phyloP scores from a whole-genome alignment of 2,888 invertebrate genomes.

The Scaptomyza reducta region DNA sequence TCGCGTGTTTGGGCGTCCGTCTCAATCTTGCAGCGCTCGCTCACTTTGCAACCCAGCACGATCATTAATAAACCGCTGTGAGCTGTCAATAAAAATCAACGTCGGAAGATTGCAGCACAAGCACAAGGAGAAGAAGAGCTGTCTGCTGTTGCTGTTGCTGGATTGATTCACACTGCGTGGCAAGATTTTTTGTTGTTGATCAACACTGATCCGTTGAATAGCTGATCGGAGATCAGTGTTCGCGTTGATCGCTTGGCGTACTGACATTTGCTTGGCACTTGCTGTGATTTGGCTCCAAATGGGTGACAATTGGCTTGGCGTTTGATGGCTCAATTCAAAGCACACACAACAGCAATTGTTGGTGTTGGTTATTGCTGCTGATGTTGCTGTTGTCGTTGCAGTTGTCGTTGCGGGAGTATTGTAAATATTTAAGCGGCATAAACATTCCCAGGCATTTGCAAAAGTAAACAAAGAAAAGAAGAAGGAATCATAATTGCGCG shows the following conservation, averaged over 20 bases:
- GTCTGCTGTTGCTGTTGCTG: constrained; percentile 8
- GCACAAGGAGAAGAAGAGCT: not conserved
- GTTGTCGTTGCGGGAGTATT: constrained; percentile 57
- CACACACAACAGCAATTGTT: constrained; percentile 7
- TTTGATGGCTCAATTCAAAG: constrained; percentile 52
- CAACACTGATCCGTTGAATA: constrained; percentile 18
- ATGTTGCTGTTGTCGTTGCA: not conserved
- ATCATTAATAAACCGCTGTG: constrained; percentile 83
- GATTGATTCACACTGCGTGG: constrained; percentile 43
- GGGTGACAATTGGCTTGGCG: constrained; percentile 71
- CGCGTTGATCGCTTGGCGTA: constrained; percentile 6
- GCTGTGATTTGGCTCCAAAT: constrained; percentile 60
- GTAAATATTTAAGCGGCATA: constrained; percentile 58
- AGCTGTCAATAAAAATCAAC: constrained; percentile 82
- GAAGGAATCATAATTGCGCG: constrained; percentile 59
- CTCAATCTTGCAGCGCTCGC: constrained; percentile 24
- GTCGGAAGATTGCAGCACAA: constrained; percentile 30
- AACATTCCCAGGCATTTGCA: constrained; percentile 55
- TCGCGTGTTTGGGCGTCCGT: constrained; percentile 48
- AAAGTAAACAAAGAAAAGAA: constrained; percentile 52
- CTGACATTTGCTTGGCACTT: constrained; percentile 72
- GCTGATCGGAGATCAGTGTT: constrained; percentile 44
- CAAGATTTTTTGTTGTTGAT: constrained; percentile 19
- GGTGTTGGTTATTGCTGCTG: not conserved
- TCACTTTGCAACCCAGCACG: constrained; percentile 62